Evolutionary conservation across 2,888 invertebrate species (phyloP).

Genomic region (Athalia circularis): DNA sequence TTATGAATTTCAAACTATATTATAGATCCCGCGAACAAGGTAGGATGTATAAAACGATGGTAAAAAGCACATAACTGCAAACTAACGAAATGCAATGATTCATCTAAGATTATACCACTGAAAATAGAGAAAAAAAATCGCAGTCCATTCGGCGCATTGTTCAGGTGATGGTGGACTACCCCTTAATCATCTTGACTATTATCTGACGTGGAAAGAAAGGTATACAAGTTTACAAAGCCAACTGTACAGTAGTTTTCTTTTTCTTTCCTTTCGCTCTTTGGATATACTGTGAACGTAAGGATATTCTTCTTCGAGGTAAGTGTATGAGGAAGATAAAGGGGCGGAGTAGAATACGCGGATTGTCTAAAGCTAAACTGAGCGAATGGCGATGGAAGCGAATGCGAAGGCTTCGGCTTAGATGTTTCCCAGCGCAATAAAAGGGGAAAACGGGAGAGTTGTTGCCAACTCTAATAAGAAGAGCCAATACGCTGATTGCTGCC

Average conservation of each 20-base stretch:
- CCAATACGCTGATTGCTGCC: constrained; percentile 69
- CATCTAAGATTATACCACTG: not conserved
- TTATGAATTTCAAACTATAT: constrained; percentile 24
- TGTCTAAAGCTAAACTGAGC: constrained; percentile 24
- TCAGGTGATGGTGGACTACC: not conserved
- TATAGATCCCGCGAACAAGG: not conserved
- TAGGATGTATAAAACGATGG: not conserved
- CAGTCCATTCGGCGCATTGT: not conserved
- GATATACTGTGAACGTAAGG: not conserved
- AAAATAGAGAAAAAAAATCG: not conserved
- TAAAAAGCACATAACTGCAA: not conserved
- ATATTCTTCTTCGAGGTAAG: not conserved
- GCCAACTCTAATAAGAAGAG: constrained; percentile 69
- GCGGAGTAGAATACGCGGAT: not conserved
- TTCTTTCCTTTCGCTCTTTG: not conserved
- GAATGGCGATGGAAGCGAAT: constrained; percentile 3
- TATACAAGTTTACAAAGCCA: too few species aligned
- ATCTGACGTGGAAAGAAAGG: not conserved
- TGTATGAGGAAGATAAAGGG: too few species aligned
- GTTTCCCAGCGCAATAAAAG: constrained; percentile 55
- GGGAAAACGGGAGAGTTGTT: constrained; percentile 53
- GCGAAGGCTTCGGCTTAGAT: constrained; percentile 8
- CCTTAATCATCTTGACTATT: not conserved
- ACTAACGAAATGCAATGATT: too few species aligned
- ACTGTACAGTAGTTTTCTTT: not conserved